phyloP scores from a whole-genome alignment of 2,888 invertebrate species.

The Rotaria sp. region DNA sequence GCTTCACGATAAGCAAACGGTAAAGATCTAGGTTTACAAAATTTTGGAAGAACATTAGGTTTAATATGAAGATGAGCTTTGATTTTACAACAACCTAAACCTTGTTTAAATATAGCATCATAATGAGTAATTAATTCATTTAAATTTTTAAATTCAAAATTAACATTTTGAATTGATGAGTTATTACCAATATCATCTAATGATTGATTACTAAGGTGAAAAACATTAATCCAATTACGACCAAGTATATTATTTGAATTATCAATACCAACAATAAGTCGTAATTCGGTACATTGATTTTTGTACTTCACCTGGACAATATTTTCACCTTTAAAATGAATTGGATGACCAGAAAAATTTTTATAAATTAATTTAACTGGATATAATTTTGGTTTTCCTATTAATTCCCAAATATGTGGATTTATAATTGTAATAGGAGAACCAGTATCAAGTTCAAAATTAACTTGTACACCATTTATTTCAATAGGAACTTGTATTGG shows the following conservation, averaged over 20 bases:
- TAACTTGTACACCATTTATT: not conserved
- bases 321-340: not conserved
- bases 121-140: not conserved
- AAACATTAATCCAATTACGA: not conserved
- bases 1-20: not conserved
- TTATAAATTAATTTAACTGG: not conserved
- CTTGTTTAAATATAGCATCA: not conserved
- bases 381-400: not conserved
- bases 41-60: not conserved
- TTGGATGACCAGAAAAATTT: not conserved
- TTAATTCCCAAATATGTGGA: not conserved
- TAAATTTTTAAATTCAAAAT: not conserved
- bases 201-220: not conserved
- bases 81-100: not conserved
- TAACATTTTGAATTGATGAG: no score
- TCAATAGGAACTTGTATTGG: not conserved
- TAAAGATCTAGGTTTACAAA: not conserved
- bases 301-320: not conserved
- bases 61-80: not conserved
- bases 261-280: not conserved
- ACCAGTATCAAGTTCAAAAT: not conserved
- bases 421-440: not conserved
- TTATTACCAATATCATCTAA: not conserved
- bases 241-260: not conserved
- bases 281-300: not conserved